Evolutionary conservation across 2,797 vertebrate genomes (phyloP).

Genomic region (Sebastes kiyomatsui): DNA sequence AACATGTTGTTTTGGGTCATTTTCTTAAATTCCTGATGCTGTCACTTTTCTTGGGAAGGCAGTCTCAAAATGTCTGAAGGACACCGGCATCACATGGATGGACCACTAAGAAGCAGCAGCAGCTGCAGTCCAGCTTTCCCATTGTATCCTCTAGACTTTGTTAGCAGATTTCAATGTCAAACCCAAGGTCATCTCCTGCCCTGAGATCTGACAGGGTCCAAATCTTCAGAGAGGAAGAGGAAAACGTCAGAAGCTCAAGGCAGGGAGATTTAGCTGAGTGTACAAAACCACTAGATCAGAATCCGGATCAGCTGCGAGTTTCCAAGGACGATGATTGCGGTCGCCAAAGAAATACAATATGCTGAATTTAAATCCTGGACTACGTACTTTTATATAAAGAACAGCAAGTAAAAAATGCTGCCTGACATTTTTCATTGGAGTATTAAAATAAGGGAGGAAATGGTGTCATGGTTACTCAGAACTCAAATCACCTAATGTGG

Average conservation of each 20-base stretch:
- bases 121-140: background rate
- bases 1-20: background rate
- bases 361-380: constrained; percentile 4
- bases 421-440: background rate
- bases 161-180: constrained; percentile 63
- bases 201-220: constrained; percentile 58
- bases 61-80: constrained; percentile 32
- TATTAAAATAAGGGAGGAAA: background rate
- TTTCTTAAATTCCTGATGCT: background rate
- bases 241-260: constrained; percentile 52
- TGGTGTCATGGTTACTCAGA: background rate
- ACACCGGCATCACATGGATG: background rate
- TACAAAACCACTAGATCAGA: constrained; percentile 25
- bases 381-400: background rate
- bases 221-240: constrained; percentile 53
- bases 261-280: constrained; percentile 54
- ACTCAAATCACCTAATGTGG: constrained; percentile 21
- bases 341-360: background rate
- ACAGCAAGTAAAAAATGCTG: background rate
- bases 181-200: constrained; percentile 59
- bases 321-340: constrained; percentile 22
- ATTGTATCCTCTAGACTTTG: constrained; percentile 33
- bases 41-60: background rate
- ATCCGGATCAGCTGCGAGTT: constrained; percentile 33
- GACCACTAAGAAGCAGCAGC: constrained; percentile 4